phyloP scores from a whole-genome alignment of 2,888 invertebrate species.

The Pandemis heparana region DNA sequence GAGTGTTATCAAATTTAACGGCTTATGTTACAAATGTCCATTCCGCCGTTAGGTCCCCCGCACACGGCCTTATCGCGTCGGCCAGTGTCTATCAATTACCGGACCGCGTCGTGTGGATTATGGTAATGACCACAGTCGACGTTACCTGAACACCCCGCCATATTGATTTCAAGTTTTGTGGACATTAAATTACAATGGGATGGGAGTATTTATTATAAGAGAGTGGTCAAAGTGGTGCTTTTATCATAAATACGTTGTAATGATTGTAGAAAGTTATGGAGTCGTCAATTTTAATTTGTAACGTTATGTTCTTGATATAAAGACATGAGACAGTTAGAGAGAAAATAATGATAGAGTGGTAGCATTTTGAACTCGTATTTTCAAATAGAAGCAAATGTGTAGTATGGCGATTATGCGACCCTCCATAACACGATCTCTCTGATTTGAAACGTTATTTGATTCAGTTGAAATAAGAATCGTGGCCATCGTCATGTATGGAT shows the following conservation, averaged over 20 bases:
- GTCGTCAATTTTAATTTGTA: too few species aligned
- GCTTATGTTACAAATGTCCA: conserved; percentile 10
- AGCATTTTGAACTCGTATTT: too few species aligned
- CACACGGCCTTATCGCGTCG: conserved; percentile 35
- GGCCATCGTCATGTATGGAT: too few species aligned
- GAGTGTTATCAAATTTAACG: conserved; percentile 38
- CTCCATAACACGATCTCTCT: too few species aligned
- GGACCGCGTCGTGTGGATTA: conserved; percentile 16
- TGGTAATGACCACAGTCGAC: neutral
- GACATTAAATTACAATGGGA: conserved; percentile 8
- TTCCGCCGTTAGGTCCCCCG: conserved; percentile 17
- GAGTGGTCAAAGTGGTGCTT: neutral
- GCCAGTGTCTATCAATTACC: conserved; percentile 33
- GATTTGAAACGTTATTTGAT: too few species aligned
- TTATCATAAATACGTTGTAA: neutral
- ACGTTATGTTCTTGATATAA: too few species aligned
- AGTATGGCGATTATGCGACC: too few species aligned
- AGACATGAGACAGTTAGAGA: too few species aligned
- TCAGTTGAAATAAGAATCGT: too few species aligned
- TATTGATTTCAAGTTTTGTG: conserved; percentile 11
- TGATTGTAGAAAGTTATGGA: too few species aligned
- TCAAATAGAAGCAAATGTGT: too few species aligned
- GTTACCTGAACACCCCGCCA: conserved; percentile 11
- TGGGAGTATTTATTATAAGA: neutral
- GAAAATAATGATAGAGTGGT: too few species aligned